Percentiles rank a stretch among this genome's conserved stretches.
These are phyloP conservation scores for Craterocephalus amniculus DNA, from an alignment of 2,797 vertebrate species.

Conservation along the genomic window DNA sequence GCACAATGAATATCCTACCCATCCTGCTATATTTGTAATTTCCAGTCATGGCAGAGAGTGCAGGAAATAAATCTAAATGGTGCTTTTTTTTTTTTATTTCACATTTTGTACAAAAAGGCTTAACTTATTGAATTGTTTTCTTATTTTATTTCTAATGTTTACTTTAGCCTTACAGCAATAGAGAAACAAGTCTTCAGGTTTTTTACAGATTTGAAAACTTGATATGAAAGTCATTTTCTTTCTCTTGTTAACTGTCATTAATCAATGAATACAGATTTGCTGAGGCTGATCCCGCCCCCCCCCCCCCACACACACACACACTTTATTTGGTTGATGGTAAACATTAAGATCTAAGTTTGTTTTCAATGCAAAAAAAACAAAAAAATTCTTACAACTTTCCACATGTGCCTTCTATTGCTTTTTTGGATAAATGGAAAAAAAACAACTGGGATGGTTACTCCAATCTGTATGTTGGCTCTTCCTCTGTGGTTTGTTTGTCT, in stretches of 20 bases:
- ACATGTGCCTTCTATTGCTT: slow-evolving; percentile 75
- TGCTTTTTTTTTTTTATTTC: slow-evolving; percentile 13
- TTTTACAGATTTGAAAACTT: background rate
- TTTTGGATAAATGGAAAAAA: slow-evolving; percentile 52
- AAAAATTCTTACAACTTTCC: slow-evolving; percentile 41
- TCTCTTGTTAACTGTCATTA: background rate
- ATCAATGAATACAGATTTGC: background rate
- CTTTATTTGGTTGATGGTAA: slow-evolving; percentile 15
- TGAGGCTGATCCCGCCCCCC: background rate
- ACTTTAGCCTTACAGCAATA: background rate
- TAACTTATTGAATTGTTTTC: background rate
- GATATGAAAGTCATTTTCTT: slow-evolving; percentile 10
- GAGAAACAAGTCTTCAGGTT: background rate
- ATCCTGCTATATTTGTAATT: slow-evolving; percentile 1
- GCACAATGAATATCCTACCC: slow-evolving; percentile 15
- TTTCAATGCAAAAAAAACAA: slow-evolving; percentile 38
- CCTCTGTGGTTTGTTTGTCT: slow-evolving; percentile 22
- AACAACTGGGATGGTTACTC: background rate
- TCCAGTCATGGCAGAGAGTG: slow-evolving; percentile 10
- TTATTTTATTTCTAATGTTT: background rate
- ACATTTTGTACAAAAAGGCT: background rate
- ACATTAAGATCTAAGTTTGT: slow-evolving; percentile 35
- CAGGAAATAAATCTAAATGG: slow-evolving; percentile 12
- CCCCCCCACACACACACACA: no score
- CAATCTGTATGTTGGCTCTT: background rate